These are phyloP conservation scores for Drosophila pseudoobscura DNA, from an alignment of 1,140 invertebrate species.

Conservation along the genomic window DNA sequence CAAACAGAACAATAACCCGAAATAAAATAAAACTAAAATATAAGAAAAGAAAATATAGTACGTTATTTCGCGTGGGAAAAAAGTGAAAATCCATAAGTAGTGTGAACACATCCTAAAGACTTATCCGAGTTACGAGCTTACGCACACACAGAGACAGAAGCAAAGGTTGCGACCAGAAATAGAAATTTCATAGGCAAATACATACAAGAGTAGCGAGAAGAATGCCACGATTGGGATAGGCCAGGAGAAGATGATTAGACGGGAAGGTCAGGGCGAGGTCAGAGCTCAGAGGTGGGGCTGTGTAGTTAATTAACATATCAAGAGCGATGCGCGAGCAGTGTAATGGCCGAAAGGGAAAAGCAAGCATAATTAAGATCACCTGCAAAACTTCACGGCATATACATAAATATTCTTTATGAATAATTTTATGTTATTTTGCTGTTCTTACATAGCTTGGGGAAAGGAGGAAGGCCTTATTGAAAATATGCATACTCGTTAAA, in stretches of 20 bases:
- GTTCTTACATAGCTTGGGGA: neutral
- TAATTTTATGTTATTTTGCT: constrained; percentile 1
- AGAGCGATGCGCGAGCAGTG: constrained; percentile 31
- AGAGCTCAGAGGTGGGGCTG: constrained; percentile 15
- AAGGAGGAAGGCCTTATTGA: too few relatives aligned
- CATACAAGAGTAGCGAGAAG: constrained; percentile 8
- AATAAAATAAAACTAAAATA: constrained; percentile 7
- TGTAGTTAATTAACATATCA: constrained; percentile 65
- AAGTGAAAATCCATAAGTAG: constrained; percentile 5
- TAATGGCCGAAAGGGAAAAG: constrained; percentile 7
- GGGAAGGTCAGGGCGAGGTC: neutral
- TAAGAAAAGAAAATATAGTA: constrained; percentile 6
- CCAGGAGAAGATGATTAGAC: neutral
- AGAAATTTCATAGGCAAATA: constrained; percentile 24
- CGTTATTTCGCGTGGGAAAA: constrained; percentile 14
- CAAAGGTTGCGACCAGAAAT: constrained; percentile 17
- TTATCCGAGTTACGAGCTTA: constrained; percentile 26
- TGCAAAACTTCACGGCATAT: constrained; percentile 4
- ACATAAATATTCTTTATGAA: constrained; percentile 9
- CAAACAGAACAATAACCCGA: neutral
- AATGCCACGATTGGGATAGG: neutral
- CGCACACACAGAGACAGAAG: constrained; percentile 15
- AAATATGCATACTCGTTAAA: too few relatives aligned
- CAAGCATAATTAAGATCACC: constrained; percentile 34
- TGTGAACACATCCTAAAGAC: constrained; percentile 9